These are phyloP conservation scores for Altica lythri DNA, from an alignment of 2,888 invertebrate species.

Conservation along the genomic window DNA sequence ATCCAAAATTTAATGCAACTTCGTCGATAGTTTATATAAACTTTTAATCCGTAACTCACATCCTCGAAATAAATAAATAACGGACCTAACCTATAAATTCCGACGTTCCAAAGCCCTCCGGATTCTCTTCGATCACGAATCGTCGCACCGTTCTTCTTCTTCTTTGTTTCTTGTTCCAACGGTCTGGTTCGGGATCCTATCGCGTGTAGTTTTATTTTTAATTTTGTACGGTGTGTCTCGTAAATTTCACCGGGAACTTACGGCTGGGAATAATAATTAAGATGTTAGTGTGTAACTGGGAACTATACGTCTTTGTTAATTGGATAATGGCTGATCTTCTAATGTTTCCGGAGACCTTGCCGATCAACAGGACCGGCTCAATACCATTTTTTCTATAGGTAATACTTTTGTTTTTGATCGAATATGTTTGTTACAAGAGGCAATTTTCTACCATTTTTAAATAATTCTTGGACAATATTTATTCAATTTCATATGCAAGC, in stretches of 20 bases:
- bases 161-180: slow-evolving; percentile 1
- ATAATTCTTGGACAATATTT: too few relatives aligned
- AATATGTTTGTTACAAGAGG: too few relatives aligned
- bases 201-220: slow-evolving; percentile 37
- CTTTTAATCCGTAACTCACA: slow-evolving; percentile 9
- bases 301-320: slow-evolving; percentile 40
- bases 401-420: too few relatives aligned
- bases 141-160: slow-evolving; percentile 9
- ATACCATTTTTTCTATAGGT: too few relatives aligned
- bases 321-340: slow-evolving; percentile 40
- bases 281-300: slow-evolving; percentile 33
- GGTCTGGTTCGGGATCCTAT: slow-evolving; percentile 6
- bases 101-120: slow-evolving; percentile 16
- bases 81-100: slow-evolving; percentile 16
- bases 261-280: slow-evolving; percentile 36
- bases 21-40: slow-evolving; percentile 2
- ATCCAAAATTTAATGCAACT: too few relatives aligned
- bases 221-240: slow-evolving; percentile 32
- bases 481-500: too few relatives aligned
- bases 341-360: slow-evolving; percentile 38
- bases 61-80: slow-evolving; percentile 19
- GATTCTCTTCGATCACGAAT: slow-evolving; percentile 20
- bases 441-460: too few relatives aligned
- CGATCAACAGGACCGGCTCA: slow-evolving; percentile 23
- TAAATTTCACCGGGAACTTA: slow-evolving; percentile 31